Conservation (phyloP, 2,113 vertebrate species). For the Butastur rufipennis region DNA sequence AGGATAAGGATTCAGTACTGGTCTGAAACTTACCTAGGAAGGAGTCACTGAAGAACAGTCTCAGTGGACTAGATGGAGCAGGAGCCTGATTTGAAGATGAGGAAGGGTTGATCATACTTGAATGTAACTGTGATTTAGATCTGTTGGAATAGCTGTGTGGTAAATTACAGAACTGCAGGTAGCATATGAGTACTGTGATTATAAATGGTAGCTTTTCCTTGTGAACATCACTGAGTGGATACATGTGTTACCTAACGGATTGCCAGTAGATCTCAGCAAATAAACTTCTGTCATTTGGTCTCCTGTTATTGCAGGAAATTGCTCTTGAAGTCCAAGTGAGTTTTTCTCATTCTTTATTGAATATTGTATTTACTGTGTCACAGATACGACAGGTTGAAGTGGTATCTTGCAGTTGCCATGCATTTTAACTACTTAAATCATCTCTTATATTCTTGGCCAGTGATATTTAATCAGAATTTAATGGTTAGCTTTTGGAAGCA, state of each 20-base stretch:
- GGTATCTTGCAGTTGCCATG: not conserved
- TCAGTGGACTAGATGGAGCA: not conserved
- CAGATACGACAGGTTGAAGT: not conserved
- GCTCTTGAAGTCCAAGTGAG: not conserved
- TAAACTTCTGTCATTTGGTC: not conserved
- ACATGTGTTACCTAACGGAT: not conserved
- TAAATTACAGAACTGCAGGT: not conserved
- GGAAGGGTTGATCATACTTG: not conserved
- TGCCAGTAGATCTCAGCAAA: not conserved
- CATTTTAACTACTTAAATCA: not conserved
- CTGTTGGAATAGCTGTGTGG: not conserved
- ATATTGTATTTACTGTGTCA: not conserved
- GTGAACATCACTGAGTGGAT: not conserved
- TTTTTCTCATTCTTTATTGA: not conserved
- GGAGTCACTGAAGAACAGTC: not conserved
- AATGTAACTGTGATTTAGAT: not conserved
- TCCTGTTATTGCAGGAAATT: not conserved
- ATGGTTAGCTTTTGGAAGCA: not conserved
- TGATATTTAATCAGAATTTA: not conserved
- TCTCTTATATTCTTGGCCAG: not conserved
- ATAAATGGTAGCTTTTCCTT: not conserved
- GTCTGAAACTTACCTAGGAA: not conserved
- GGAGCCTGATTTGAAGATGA: not conserved
- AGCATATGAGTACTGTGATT: not conserved
- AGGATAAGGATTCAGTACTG: not conserved